Conservation (phyloP, 2,888 invertebrate species). For the Yponomeuta sedellus region DNA sequence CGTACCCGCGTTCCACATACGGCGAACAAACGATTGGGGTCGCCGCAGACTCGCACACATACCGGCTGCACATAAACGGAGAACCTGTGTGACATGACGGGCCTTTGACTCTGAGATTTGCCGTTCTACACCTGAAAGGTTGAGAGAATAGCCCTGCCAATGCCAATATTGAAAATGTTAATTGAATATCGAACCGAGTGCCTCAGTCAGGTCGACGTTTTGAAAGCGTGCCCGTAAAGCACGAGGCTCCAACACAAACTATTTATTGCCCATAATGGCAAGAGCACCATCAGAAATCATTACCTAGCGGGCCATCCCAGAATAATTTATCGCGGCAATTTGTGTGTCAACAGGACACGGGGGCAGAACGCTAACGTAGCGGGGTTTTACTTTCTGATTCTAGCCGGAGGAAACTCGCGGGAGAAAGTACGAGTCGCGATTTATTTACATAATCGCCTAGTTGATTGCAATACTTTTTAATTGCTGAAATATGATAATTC, state of each 20-base stretch:
- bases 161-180: slow-evolving; percentile 2
- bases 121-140: not conserved
- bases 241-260: slow-evolving; percentile 11
- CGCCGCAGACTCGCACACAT: slow-evolving; percentile 26
- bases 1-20: slow-evolving; percentile 71
- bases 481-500: not conserved
- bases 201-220: slow-evolving; percentile 8
- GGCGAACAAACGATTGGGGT: slow-evolving; percentile 39
- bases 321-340: slow-evolving; percentile 62
- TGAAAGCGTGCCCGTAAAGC: slow-evolving; percentile 11
- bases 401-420: slow-evolving; percentile 72
- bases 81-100: slow-evolving; percentile 14
- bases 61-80: slow-evolving; percentile 9
- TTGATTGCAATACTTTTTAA: not conserved
- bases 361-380: slow-evolving; percentile 64
- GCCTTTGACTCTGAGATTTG: not conserved
- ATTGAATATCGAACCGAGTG: not conserved
- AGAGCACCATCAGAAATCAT: slow-evolving; percentile 19
- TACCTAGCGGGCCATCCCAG: slow-evolving; percentile 36
- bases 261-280: slow-evolving; percentile 21
- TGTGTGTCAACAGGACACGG: slow-evolving; percentile 73
- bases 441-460: slow-evolving; percentile 15
- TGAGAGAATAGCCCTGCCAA: not conserved
- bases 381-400: slow-evolving; percentile 74
- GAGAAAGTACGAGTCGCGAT: slow-evolving; percentile 59